A percentile compares a stretch with the other conserved stretches of the same genome.
phyloP scores from a whole-genome alignment of 2,888 invertebrate genomes.

The Eupithecia tripunctaria region DNA sequence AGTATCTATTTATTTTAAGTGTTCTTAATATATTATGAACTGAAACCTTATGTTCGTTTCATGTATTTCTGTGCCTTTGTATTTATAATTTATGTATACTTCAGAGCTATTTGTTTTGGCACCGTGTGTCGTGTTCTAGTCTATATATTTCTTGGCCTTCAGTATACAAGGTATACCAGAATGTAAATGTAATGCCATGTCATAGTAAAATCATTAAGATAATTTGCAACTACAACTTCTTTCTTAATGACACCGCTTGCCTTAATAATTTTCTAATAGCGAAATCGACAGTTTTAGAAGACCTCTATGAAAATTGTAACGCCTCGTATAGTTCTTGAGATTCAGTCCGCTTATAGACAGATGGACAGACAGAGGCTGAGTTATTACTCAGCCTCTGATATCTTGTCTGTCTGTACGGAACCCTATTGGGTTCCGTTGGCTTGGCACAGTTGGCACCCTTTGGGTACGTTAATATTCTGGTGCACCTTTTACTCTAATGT shows the following conservation, averaged over 20 bases:
- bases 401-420: no score
- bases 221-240: no score
- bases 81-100: constrained; percentile 9
- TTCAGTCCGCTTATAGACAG: no score
- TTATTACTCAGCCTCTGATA: no score
- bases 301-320: no score
- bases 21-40: constrained; percentile 14
- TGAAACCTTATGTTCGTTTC: constrained; percentile 11
- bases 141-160: constrained; percentile 24
- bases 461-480: not conserved
- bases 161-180: constrained; percentile 12
- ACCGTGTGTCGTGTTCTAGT: constrained; percentile 17
- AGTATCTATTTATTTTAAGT: constrained; percentile 27
- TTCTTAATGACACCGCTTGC: no score
- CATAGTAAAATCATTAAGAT: not conserved
- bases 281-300: not conserved
- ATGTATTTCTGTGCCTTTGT: constrained; percentile 28
- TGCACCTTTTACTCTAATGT: constrained; percentile 13
- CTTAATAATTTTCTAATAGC: not conserved
- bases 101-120: constrained; percentile 8
- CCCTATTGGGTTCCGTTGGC: no score
- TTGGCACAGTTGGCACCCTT: not conserved
- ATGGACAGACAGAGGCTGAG: no score
- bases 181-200: not conserved
- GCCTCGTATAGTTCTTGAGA: no score